phyloP scores from a whole-genome alignment of 2,113 vertebrate species.

The Paradisaea rubra region DNA sequence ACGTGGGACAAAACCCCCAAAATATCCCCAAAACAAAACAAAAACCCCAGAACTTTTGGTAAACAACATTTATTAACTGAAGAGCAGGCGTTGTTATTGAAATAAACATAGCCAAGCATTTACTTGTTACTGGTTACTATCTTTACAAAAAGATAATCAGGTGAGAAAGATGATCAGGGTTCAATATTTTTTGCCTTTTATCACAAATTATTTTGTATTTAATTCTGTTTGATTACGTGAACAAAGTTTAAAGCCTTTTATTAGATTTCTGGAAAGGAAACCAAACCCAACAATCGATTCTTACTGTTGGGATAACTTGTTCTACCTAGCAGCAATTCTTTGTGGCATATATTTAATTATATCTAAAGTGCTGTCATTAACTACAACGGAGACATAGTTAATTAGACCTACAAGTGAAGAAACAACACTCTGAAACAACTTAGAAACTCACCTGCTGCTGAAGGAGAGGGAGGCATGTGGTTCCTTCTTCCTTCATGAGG shows the following conservation, averaged over 20 bases:
- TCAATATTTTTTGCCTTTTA: background rate
- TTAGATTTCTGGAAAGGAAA: background rate
- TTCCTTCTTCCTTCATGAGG: background rate
- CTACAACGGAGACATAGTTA: background rate
- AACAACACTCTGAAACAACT: background rate
- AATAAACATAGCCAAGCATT: background rate
- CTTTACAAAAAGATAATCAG: background rate
- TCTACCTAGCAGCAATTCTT: background rate
- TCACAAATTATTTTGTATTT: background rate
- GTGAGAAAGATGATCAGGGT: background rate
- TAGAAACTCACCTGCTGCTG: background rate
- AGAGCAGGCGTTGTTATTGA: background rate
- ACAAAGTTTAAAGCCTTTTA: background rate
- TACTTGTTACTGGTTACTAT: background rate
- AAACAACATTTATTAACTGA: background rate
- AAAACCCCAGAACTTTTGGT: background rate
- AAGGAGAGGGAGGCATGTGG: background rate
- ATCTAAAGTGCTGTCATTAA: background rate
- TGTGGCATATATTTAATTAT: background rate
- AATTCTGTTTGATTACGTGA: background rate
- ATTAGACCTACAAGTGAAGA: background rate
- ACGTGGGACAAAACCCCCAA: background rate
- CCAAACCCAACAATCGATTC: background rate
- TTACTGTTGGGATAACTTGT: background rate
- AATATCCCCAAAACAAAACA: background rate